Evolutionary conservation across 2,888 invertebrate species (phyloP).

Genomic region (Dendrolimus houi): DNA sequence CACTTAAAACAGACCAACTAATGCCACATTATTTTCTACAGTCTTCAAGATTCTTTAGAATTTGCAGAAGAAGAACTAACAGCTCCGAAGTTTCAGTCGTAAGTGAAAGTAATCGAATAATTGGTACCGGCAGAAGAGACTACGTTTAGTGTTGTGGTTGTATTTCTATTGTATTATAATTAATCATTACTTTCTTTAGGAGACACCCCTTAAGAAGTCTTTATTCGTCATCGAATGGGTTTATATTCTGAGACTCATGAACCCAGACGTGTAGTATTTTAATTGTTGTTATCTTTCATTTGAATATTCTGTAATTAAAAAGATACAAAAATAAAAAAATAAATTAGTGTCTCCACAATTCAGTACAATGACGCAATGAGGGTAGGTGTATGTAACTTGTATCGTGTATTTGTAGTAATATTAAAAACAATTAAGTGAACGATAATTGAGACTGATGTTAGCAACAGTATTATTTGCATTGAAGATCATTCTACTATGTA

Average conservation of each 20-base stretch:
- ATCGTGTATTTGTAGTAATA: slow-evolving; percentile 11
- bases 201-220: too few relatives aligned
- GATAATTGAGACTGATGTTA: slow-evolving; percentile 57
- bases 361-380: too few relatives aligned
- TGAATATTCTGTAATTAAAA: too few relatives aligned
- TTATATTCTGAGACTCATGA: too few relatives aligned
- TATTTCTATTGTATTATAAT: not conserved
- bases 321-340: too few relatives aligned
- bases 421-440: slow-evolving; percentile 17
- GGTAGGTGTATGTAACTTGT: slow-evolving; percentile 1
- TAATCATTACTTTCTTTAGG: too few relatives aligned
- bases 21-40: slow-evolving; percentile 23
- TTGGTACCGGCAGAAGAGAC: slow-evolving; percentile 53
- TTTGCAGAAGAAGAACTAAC: slow-evolving; percentile 54
- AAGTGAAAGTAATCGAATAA: slow-evolving; percentile 63
- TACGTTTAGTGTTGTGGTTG: slow-evolving; percentile 43
- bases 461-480: slow-evolving; percentile 54
- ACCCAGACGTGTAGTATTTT: too few relatives aligned
- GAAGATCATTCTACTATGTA: slow-evolving; percentile 18
- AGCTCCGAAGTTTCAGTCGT: slow-evolving; percentile 63
- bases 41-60: slow-evolving; percentile 51
- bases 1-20: slow-evolving; percentile 4
- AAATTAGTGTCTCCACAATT: too few relatives aligned
- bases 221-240: too few relatives aligned
- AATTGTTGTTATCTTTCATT: too few relatives aligned